A percentile compares a stretch with the other conserved stretches of the same genome.
phyloP scores from a whole-genome alignment of 2,113 vertebrate genomes.

The Spizaetus ornatus region DNA sequence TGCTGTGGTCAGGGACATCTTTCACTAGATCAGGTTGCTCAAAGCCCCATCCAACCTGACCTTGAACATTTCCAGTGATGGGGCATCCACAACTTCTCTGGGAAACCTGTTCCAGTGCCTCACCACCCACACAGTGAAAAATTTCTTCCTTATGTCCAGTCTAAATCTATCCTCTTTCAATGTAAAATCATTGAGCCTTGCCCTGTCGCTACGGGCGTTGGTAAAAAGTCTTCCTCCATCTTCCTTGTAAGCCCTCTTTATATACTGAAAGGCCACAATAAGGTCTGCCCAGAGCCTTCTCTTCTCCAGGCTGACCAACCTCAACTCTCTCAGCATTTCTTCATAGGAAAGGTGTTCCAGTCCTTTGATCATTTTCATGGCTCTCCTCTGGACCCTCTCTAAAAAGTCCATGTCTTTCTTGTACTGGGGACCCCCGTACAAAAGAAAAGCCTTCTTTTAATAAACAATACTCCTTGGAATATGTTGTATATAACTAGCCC shows the following conservation, averaged over 20 bases:
- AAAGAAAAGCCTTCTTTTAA: not conserved
- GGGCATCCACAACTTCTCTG: not conserved
- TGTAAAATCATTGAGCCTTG: not conserved
- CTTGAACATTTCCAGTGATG: not conserved
- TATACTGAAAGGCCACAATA: not conserved
- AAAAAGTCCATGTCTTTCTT: not conserved
- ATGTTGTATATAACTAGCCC: not conserved
- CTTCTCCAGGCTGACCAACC: not conserved
- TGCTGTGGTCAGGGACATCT: not conserved
- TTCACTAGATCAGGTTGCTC: not conserved
- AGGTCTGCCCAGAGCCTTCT: not conserved
- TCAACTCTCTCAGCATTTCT: not conserved
- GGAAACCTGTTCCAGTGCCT: not conserved
- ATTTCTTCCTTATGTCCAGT: not conserved
- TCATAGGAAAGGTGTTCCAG: not conserved
- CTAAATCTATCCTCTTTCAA: not conserved
- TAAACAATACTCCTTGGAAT: not conserved
- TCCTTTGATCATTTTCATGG: not conserved
- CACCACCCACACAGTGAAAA: not conserved
- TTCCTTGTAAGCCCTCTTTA: not conserved
- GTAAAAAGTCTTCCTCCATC: not conserved
- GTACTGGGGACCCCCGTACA: not conserved
- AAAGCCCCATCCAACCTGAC: not conserved
- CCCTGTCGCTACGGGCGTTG: not conserved
- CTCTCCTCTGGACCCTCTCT: not conserved